Base-by-base conservation (phyloP, 2,888 invertebrate species). In the Antheraea assamensis region DNA sequence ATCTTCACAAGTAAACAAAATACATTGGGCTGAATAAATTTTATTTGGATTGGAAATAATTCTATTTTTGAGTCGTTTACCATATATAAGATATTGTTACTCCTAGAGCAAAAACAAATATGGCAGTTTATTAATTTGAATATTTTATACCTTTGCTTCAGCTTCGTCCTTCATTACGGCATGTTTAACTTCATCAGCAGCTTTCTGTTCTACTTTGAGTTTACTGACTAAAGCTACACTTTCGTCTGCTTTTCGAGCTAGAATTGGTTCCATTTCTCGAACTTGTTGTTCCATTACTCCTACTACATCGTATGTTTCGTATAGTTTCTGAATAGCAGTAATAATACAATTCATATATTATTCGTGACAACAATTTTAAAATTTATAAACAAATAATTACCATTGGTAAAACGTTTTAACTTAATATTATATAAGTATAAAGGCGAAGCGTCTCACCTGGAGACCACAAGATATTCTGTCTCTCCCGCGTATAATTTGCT, bases 251-350 rank as follows among this genome's bases (percentile, higher is more conserved):
- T 98, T 98, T 78, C 96, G 95, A 73, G 97, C 97, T 70, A 98
- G 90, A 78, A 97, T 95, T 0, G 98, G 98, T 78, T 97, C 97
- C 94, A 98, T 96, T 1, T 96, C 96, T 15, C 96, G 96, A 71
- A 98, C 93, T 80, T 98, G 97, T 75, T 96, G 96, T 89, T 98
- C 97, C 98, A 99, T 98, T 7, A 96, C 96, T 49, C 96, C 97
- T 0, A 98, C 98, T 27, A 97, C 95, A 31, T 96, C 96, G 83
- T 98, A 97, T 0, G 98, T 98, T 91, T 98, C 97, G 83, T 96
- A 96, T 17, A 98, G 87, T 96, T 98, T 98, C 96, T 96, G 42
- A 24, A 42, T 13, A 70, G 19, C 2, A 42, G 19, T 49, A 52
- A 31, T 10, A 31, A 49, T 64, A 64, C 27, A 30, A 15, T 10